Conservation (phyloP, 2,113 vertebrate species). For the sheep (Ovis aries) region DNA sequence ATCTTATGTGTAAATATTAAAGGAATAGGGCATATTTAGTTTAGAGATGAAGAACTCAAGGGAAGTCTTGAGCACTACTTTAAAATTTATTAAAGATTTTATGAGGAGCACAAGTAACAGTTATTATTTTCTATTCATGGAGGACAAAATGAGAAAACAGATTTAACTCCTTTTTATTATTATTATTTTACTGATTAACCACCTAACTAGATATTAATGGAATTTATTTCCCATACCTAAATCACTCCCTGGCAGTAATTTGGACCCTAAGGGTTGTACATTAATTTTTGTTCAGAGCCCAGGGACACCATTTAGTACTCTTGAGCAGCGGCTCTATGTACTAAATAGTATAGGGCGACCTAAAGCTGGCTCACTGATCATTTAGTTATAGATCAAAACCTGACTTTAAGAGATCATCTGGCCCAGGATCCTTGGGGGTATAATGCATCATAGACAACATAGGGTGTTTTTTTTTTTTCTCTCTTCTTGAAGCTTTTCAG, state of each 20-base stretch:
- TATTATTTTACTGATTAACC: constrained; percentile 32
- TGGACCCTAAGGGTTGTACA: background rate
- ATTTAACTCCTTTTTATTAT: background rate
- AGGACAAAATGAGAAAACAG: background rate
- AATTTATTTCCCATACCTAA: constrained; percentile 16
- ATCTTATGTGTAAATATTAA: background rate
- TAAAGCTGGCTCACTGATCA: background rate
- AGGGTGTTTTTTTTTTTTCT: background rate
- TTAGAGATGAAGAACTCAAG: constrained; percentile 1
- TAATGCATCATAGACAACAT: background rate
- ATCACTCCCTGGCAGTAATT: constrained; percentile 19
- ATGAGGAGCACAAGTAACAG: background rate
- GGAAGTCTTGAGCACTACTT: background rate
- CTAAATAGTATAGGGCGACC: background rate
- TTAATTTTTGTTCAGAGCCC: constrained; percentile 27
- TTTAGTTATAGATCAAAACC: constrained; percentile 25
- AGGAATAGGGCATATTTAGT: background rate
- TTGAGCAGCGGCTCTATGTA: background rate
- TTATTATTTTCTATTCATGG: background rate
- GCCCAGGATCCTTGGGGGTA: background rate
- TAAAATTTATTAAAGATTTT: background rate
- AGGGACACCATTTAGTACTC: background rate
- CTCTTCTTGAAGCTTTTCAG: background rate
- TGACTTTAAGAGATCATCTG: background rate
- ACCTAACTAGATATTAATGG: background rate